Percentiles rank a stretch among this genome's conserved stretches.
These are phyloP conservation scores for Austrofundulus limnaeus DNA, from an alignment of 2,113 vertebrate genomes.

Conservation along the genomic window DNA sequence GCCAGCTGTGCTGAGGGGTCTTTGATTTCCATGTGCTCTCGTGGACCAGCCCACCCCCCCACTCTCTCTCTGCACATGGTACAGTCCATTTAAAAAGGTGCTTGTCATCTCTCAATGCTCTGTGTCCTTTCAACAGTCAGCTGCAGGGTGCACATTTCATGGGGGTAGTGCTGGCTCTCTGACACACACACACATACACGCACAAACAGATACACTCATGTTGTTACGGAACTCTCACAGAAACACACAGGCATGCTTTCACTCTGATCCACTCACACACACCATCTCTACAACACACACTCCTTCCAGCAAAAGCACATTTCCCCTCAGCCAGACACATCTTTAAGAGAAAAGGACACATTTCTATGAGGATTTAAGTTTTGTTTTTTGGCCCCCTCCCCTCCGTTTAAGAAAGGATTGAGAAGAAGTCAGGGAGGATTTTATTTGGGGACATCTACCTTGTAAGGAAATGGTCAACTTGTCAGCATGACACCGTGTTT, in stretches of 20 bases:
- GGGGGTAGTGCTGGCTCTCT: conserved; percentile 57
- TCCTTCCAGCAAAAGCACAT: conserved; percentile 41
- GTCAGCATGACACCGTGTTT: conserved; percentile 85
- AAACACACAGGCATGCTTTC: conserved; percentile 28
- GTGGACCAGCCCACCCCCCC: conserved; percentile 37
- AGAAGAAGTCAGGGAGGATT: conserved; percentile 40
- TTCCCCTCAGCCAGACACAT: conserved; percentile 49
- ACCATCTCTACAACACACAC: conserved; percentile 27
- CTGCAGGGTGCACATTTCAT: conserved; percentile 75
- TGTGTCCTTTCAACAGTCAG: conserved; percentile 81
- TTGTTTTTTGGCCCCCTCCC: conserved; percentile 12
- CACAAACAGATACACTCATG: conserved; percentile 35
- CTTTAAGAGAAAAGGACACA: conserved; percentile 68
- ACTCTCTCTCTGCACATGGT: conserved; percentile 74
- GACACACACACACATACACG: conserved; percentile 32
- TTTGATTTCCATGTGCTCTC: conserved; percentile 35
- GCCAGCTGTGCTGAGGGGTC: conserved; percentile 42
- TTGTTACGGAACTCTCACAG: conserved; percentile 57
- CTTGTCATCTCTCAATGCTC: conserved; percentile 79
- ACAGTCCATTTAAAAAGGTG: conserved; percentile 84
- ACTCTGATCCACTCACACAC: conserved; percentile 44
- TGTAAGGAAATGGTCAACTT: conserved; percentile 65
- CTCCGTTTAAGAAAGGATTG: conserved; percentile 19
- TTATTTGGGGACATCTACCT: conserved; percentile 49
- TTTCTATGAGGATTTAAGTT: conserved; percentile 68